A percentile compares a stretch with the other conserved stretches of the same genome.
Evolutionary conservation across 2,113 vertebrate species (phyloP).

Genomic region (Bubalus kerabau): DNA sequence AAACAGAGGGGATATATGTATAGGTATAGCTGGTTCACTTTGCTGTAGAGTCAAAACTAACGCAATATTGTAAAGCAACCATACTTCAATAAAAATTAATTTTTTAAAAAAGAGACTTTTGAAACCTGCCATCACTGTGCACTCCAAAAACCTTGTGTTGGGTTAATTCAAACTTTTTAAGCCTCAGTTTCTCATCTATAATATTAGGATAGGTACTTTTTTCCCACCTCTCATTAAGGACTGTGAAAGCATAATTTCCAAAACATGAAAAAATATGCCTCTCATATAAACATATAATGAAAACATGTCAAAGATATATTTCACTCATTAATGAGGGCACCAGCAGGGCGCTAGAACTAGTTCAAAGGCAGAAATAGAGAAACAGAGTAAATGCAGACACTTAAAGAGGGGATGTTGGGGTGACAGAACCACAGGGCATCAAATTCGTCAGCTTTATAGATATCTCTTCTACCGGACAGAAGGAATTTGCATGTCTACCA

Average conservation of each 20-base stretch:
- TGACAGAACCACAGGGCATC: background rate
- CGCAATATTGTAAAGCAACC: background rate
- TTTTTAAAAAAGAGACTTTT: background rate
- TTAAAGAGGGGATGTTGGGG: background rate
- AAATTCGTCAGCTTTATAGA: background rate
- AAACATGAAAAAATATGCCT: background rate
- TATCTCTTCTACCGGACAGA: background rate
- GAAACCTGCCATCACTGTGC: background rate
- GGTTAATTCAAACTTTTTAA: background rate
- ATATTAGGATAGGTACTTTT: background rate
- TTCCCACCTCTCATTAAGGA: background rate
- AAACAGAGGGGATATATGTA: background rate
- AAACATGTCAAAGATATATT: background rate
- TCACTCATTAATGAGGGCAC: background rate
- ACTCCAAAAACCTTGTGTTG: background rate
- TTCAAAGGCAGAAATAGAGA: background rate
- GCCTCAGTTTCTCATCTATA: background rate
- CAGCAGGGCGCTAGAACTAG: background rate
- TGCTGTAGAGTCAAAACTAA: background rate
- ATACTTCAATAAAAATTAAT: background rate
- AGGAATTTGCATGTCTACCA: background rate
- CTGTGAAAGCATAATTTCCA: background rate
- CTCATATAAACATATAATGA: background rate
- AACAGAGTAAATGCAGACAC: background rate
- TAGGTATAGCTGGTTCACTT: background rate